Conservation (phyloP, 2,113 vertebrate genomes). For the Sander vitreus region DNA sequence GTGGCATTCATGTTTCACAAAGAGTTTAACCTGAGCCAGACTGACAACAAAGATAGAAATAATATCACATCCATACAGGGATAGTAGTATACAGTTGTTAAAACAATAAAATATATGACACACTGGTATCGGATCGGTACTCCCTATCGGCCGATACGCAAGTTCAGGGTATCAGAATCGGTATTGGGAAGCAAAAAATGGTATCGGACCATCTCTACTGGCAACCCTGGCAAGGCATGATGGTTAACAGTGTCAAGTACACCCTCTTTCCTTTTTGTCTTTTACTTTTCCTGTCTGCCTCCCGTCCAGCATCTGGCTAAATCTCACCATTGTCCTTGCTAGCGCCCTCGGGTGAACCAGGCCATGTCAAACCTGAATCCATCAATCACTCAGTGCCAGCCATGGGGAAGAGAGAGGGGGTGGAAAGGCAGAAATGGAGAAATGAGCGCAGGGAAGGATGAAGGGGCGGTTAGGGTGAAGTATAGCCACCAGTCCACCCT, state of each 20-base stretch:
- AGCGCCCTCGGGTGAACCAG: conserved; percentile 69
- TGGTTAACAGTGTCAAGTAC: conserved; percentile 29
- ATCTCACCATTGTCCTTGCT: conserved; percentile 75
- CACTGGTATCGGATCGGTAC: no score
- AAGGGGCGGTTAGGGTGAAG: conserved; percentile 55
- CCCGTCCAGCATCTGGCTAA: conserved; percentile 56
- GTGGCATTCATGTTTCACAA: no score
- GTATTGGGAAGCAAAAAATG: no score
- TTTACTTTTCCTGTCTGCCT: conserved; percentile 42
- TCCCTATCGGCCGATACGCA: no score
- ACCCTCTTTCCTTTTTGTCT: conserved; percentile 32
- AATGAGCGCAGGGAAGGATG: conserved; percentile 39
- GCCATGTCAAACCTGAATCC: conserved; percentile 77
- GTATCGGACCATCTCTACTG: no score
- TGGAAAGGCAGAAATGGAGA: conserved; percentile 52
- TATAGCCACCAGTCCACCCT: conserved; percentile 60
- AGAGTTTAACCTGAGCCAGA: no score
- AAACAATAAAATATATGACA: no score
- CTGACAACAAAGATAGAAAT: no score
- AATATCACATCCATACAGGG: no score
- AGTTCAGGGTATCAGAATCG: no score
- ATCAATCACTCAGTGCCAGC: conserved; percentile 78
- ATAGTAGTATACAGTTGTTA: no score
- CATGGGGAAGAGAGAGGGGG: conserved; percentile 41
- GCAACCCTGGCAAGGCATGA: conserved; percentile 37